Evolutionary conservation across 2,113 vertebrate species (phyloP).

Genomic region (Narcine bancroftii): DNA sequence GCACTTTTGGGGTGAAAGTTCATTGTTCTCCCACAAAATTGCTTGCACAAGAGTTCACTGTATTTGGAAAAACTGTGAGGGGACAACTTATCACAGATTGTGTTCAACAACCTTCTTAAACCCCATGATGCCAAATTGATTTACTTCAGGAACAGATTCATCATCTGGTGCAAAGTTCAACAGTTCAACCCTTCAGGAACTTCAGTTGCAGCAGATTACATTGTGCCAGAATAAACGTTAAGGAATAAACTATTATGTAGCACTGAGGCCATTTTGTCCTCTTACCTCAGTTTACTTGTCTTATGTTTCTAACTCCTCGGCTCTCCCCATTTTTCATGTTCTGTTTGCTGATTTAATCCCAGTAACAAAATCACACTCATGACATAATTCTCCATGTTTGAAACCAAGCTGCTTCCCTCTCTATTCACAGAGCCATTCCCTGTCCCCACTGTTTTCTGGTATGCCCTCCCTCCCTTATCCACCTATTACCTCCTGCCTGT

Average conservation of each 20-base stretch:
- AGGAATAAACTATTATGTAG: neutral
- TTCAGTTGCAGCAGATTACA: neutral
- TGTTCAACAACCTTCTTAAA: neutral
- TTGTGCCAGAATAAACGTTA: neutral
- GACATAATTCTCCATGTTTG: neutral
- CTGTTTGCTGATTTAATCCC: neutral
- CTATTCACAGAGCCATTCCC: too few species aligned
- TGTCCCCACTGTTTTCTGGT: too few species aligned
- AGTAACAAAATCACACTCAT: neutral
- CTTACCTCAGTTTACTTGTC: neutral
- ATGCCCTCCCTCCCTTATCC: too few species aligned
- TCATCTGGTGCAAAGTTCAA: neutral
- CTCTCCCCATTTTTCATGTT: neutral
- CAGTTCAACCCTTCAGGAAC: neutral
- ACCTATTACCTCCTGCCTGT: too few species aligned
- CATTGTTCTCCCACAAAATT: neutral
- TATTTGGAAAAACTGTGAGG: neutral
- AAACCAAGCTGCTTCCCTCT: too few species aligned
- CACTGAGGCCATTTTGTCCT: neutral
- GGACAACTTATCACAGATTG: neutral
- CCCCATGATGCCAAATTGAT: neutral
- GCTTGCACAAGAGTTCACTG: neutral
- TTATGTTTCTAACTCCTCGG: neutral
- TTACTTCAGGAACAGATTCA: slow-evolving; percentile 22
- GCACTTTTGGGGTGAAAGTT: neutral